Percentiles rank a stretch among this genome's conserved stretches.
Evolutionary conservation across 2,888 invertebrate genomes (phyloP).

Genomic region (Lasioglossum lativentre): DNA sequence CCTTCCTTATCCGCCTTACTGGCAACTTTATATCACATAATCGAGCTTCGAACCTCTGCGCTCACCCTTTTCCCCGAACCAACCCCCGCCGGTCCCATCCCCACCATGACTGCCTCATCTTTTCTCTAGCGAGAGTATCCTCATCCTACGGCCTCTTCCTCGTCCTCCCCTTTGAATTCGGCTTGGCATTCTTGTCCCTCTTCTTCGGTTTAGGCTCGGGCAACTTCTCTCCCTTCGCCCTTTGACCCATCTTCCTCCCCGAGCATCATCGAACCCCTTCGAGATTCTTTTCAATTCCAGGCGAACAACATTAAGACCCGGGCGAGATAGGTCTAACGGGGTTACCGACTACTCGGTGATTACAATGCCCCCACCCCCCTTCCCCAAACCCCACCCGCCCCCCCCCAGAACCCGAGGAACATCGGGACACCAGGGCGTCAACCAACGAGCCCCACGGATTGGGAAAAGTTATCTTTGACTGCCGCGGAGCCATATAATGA

Average conservation of each 20-base stretch:
- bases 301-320: slow-evolving; percentile 50
- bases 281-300: slow-evolving; percentile 46
- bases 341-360: slow-evolving; percentile 58
- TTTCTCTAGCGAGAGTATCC: slow-evolving; percentile 16
- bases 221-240: slow-evolving; percentile 8
- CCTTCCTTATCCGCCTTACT: slow-evolving; percentile 67
- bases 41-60: slow-evolving; percentile 69
- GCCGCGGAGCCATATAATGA: not conserved
- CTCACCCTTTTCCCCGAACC: not conserved
- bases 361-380: slow-evolving; percentile 15
- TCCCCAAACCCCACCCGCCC: not conserved
- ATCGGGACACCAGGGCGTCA: slow-evolving; percentile 30
- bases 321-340: slow-evolving; percentile 57
- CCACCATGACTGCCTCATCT: slow-evolving; percentile 18
- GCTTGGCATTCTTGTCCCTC: slow-evolving; percentile 11
- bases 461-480: slow-evolving; percentile 12
- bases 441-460: slow-evolving; percentile 32
- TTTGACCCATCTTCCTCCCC: slow-evolving; percentile 13
- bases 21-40: slow-evolving; percentile 79
- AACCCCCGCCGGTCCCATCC: not conserved
- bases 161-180: slow-evolving; percentile 27
- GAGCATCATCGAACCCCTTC: slow-evolving; percentile 42
- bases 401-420: slow-evolving; percentile 18
- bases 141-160: slow-evolving; percentile 6
- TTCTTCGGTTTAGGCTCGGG: not conserved